phyloP scores from a whole-genome alignment of 1,140 invertebrate species.

The Tetragnatha versicolor region DNA sequence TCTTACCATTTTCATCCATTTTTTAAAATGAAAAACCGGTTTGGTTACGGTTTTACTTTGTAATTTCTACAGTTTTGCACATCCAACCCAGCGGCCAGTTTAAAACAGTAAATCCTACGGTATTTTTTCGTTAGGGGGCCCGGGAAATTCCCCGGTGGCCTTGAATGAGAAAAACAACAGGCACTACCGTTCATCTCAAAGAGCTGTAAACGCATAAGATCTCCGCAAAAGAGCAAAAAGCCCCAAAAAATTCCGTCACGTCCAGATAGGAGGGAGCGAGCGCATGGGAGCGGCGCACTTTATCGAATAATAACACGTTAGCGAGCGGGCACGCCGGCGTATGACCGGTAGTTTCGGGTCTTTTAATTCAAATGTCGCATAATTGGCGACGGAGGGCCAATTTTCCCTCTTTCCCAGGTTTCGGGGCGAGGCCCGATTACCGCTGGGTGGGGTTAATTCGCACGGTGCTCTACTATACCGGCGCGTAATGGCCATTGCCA shows the following conservation, averaged over 20 bases:
- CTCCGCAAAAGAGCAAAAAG: background rate
- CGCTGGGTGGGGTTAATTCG: constrained; percentile 48
- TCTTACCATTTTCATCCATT: no score
- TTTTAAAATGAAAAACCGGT: no score
- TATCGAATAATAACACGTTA: constrained; percentile 50
- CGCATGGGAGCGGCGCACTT: background rate
- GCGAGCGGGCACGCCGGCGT: constrained; percentile 1
- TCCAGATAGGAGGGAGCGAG: background rate
- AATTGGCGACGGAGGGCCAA: constrained; percentile 39
- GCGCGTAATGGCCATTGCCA: no score
- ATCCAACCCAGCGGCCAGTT: no score
- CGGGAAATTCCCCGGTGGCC: background rate
- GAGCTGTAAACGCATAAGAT: background rate
- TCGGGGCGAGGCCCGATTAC: background rate
- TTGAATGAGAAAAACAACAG: background rate
- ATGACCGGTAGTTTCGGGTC: constrained; percentile 48
- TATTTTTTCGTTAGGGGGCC: no score
- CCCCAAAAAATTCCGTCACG: constrained; percentile 40
- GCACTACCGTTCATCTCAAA: background rate
- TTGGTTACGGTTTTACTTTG: no score
- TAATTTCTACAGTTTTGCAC: no score
- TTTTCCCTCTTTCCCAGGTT: constrained; percentile 27
- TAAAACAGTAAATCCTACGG: no score
- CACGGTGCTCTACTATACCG: constrained; percentile 16
- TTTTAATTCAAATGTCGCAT: constrained; percentile 53